phyloP scores from a whole-genome alignment of 2,113 vertebrate species.

The Desmodus rotundus region DNA sequence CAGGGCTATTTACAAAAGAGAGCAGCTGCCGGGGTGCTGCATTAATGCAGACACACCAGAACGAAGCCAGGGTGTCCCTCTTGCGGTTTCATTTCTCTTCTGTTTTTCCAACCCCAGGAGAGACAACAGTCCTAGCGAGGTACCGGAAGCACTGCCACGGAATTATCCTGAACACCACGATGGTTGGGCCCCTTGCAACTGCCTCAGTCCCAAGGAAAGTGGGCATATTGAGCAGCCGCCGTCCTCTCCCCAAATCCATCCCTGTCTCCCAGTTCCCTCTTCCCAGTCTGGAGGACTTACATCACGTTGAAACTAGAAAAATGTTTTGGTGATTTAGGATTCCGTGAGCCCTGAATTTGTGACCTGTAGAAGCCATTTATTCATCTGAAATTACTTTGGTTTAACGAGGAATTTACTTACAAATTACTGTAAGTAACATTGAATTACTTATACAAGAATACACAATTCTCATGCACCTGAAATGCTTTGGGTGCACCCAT shows the following conservation, averaged over 20 bases:
- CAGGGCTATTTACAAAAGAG: constrained; percentile 48
- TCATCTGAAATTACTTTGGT: background rate
- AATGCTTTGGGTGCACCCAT: background rate
- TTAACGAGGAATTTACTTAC: background rate
- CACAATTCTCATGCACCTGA: background rate
- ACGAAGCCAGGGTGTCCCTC: background rate
- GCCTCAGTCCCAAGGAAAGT: background rate
- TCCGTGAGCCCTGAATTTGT: background rate
- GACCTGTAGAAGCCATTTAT: background rate
- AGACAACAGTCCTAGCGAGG: background rate
- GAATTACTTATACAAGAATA: background rate
- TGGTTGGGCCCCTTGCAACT: background rate
- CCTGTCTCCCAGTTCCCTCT: rapidly evolving
- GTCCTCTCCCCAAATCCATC: background rate
- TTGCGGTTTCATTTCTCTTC: background rate
- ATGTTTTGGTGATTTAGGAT: background rate
- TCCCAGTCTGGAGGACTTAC: too few species aligned
- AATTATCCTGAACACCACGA: background rate
- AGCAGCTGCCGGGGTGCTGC: constrained; percentile 38
- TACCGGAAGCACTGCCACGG: background rate
- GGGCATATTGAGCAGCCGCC: background rate
- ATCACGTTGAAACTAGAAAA: background rate
- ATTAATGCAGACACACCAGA: constrained; percentile 21
- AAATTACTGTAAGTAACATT: background rate
- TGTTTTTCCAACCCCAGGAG: background rate